phyloP scores from a whole-genome alignment of 2,888 invertebrate genomes.

The Temnothorax ravouxi region DNA sequence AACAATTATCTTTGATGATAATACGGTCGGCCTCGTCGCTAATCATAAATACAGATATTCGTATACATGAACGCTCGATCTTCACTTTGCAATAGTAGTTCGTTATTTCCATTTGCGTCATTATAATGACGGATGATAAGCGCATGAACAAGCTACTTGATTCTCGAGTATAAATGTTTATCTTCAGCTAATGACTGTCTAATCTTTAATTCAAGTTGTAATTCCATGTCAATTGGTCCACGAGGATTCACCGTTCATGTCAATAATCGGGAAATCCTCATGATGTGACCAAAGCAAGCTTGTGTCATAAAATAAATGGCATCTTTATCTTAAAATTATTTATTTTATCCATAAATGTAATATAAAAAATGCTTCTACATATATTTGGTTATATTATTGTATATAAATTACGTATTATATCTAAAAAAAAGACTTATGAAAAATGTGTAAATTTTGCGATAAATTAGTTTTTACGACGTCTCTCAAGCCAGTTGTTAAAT shows the following conservation, averaged over 20 bases:
- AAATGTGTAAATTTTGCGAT: neutral
- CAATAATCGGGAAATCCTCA: constrained; percentile 51
- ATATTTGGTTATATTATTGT: neutral
- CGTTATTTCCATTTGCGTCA: constrained; percentile 54
- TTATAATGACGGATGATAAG: neutral
- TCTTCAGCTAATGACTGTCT: constrained; percentile 15
- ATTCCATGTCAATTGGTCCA: constrained; percentile 30
- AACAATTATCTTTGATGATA: constrained; percentile 53
- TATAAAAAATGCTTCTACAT: neutral
- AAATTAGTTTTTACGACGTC: neutral
- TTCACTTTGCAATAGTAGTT: constrained; percentile 24
- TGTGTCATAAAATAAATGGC: constrained; percentile 1
- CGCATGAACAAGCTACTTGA: constrained; percentile 5
- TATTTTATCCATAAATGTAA: neutral
- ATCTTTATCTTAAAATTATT: neutral
- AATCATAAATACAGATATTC: constrained; percentile 38
- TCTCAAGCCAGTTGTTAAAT: neutral
- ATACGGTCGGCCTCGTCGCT: constrained; percentile 11
- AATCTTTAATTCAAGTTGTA: constrained; percentile 33
- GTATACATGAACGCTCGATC: neutral
- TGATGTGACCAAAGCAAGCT: constrained; percentile 34
- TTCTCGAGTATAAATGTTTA: constrained; percentile 30
- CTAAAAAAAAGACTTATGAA: neutral
- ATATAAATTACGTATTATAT: neutral
- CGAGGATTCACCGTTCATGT: constrained; percentile 27